Base-by-base conservation (phyloP, 2,797 vertebrate species). In the Enteromius afrohamiltoni region DNA sequence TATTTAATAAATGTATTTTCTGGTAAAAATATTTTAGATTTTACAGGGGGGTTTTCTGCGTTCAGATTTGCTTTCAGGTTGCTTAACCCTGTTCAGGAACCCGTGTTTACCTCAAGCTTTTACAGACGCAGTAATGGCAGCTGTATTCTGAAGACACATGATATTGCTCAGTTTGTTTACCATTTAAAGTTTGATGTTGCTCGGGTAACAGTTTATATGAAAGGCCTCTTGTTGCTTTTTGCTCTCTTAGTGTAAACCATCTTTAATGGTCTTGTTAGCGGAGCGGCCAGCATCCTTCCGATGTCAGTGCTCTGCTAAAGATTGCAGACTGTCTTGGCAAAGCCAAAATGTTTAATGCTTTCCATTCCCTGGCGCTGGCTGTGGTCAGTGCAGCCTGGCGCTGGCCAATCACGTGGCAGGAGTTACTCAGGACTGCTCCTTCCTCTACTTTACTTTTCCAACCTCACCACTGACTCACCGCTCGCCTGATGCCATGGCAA, bases 401-500 rank as follows among this genome's bases (percentile, higher is more conserved):
- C 21, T 85, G 68, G 85, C 89, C 90, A 90, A 89, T 91, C 91
- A 90, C 88, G 90, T 85, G 89, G 89, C 88, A 90, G 86, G 88
- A 86, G 88, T 87, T 86, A 83, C 64, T 88, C 77, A 87, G 79
- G 76, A 40, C 74, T 73, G n/a, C 62, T 87, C 79, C 60, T 84
- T 88, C 85, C 88, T 83, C 69, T 37, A 89, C 91, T 93, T 92
- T 91, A 90, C 90, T 92, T 94, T 94, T 93, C 94, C 92, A 90
- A 92, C 89, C 88, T 90, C 88, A 86, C 89, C 90, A 89, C 90
- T 93, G 93, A 94, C 93, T 94, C 93, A 94, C 88, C 84, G 87
- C 90, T 90, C 91, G 87, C 90, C 87, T 62, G 88, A 87, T 91
- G 88, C 92, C 92, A 93, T 94, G 92, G 88, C 92, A 90, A 94